Evolutionary conservation across 2,888 invertebrate genomes (phyloP).

Genomic region (Chesias legatella): DNA sequence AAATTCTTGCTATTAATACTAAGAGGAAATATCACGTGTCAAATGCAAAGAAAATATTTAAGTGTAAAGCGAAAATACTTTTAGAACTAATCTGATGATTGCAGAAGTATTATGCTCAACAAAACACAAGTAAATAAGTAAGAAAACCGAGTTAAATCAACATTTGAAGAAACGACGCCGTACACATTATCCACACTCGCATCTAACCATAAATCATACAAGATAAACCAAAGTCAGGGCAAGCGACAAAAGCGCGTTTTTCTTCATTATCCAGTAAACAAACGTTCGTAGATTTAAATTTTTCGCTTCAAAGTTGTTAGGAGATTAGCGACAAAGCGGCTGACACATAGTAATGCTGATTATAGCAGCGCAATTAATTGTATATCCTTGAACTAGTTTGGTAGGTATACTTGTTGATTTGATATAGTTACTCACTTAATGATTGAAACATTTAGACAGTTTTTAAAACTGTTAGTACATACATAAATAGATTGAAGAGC

Average conservation of each 20-base stretch:
- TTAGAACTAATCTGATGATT: too few species aligned
- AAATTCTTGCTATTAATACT: too few species aligned
- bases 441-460: too few species aligned
- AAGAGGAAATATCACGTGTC: too few species aligned
- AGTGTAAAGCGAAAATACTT: too few species aligned
- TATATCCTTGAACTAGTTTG: neutral
- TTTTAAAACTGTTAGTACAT: neutral
- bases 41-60: too few species aligned
- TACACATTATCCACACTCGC: conserved; percentile 20
- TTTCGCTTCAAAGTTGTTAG: conserved; percentile 77
- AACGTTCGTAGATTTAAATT: conserved; percentile 66
- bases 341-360: conserved; percentile 8
- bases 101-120: too few species aligned
- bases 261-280: conserved; percentile 61
- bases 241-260: conserved; percentile 47
- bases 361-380: conserved; percentile 1
- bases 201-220: conserved; percentile 26
- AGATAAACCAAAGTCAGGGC: conserved; percentile 33
- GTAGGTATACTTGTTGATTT: too few species aligned
- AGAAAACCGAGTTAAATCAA: neutral
- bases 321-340: conserved; percentile 78
- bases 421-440: too few species aligned
- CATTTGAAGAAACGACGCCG: conserved; percentile 3
- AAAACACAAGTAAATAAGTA: too few species aligned
- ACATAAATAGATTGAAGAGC: neutral